Conservation (phyloP, 2,888 invertebrate genomes). For the Athalia circularis region DNA sequence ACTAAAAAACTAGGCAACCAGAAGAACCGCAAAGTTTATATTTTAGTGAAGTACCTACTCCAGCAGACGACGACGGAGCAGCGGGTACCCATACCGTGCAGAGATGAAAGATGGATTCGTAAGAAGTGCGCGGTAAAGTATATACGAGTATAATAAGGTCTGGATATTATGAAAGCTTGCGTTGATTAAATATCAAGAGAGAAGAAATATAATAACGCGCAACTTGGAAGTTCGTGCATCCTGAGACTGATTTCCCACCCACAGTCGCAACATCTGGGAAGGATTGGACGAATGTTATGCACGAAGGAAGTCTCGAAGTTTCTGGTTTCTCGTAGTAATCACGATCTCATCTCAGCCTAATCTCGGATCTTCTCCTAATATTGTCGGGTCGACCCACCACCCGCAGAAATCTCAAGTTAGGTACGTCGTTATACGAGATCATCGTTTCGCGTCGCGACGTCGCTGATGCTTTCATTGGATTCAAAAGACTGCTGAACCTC, state of each 20-base stretch:
- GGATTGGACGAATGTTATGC: slow-evolving; percentile 38
- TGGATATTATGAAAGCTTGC: neutral
- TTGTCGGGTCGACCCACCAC: slow-evolving; percentile 21
- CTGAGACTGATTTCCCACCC: slow-evolving; percentile 19
- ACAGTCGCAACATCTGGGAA: slow-evolving; percentile 17
- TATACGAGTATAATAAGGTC: slow-evolving; percentile 3
- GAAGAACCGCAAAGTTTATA: neutral
- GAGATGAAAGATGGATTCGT: slow-evolving; percentile 7
- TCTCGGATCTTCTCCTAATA: slow-evolving; percentile 37
- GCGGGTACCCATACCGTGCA: too few species aligned
- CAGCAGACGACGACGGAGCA: neutral
- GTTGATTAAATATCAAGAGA: slow-evolving; percentile 46
- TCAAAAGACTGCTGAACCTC: neutral
- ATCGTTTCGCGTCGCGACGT: neutral
- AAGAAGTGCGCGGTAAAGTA: slow-evolving; percentile 13
- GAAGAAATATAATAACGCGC: neutral
- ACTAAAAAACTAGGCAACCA: neutral
- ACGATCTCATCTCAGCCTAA: slow-evolving; percentile 39
- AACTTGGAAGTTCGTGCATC: neutral
- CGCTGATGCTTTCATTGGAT: neutral
- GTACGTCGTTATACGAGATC: slow-evolving; percentile 30
- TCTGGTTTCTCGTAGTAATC: slow-evolving; percentile 34
- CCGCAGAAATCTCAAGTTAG: slow-evolving; percentile 3
- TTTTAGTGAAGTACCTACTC: neutral
- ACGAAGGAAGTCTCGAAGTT: neutral